Conservation (phyloP, 2,888 invertebrate species). For the Heliconius cydno region DNA sequence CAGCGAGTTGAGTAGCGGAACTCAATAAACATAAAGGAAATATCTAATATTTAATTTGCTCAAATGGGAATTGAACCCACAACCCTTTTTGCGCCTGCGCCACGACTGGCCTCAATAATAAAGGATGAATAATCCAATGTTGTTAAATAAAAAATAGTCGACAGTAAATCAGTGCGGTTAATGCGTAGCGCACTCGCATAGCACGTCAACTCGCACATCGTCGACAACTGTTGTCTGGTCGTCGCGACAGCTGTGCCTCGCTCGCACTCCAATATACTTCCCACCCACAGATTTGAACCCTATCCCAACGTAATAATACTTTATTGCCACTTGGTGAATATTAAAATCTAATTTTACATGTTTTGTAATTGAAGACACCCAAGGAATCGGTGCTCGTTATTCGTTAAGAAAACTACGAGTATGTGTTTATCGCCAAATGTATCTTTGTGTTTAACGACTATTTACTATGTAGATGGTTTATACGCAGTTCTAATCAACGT, state of each 20-base stretch:
- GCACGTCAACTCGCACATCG: constrained; percentile 68
- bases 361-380: constrained; percentile 55
- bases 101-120: neutral
- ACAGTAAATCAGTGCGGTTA: constrained; percentile 65
- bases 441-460: neutral
- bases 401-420: constrained; percentile 64
- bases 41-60: no score
- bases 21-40: no score
- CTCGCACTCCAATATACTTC: constrained; percentile 37
- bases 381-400: constrained; percentile 65
- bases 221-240: constrained; percentile 80
- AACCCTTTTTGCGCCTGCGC: no score
- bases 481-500: neutral
- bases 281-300: constrained; percentile 41
- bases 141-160: constrained; percentile 64
- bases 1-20: no score
- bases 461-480: constrained; percentile 11
- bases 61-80: no score
- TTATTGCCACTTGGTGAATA: constrained; percentile 34
- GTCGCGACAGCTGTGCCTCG: constrained; percentile 80
- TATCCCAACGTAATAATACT: constrained; percentile 41
- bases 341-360: constrained; percentile 50
- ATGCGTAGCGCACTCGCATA: constrained; percentile 62
- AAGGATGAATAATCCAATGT: constrained; percentile 51
- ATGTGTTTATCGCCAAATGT: constrained; percentile 41